These are phyloP conservation scores for Myotis vivesi DNA, from an alignment of 2,797 vertebrate species.

Conservation along the genomic window DNA sequence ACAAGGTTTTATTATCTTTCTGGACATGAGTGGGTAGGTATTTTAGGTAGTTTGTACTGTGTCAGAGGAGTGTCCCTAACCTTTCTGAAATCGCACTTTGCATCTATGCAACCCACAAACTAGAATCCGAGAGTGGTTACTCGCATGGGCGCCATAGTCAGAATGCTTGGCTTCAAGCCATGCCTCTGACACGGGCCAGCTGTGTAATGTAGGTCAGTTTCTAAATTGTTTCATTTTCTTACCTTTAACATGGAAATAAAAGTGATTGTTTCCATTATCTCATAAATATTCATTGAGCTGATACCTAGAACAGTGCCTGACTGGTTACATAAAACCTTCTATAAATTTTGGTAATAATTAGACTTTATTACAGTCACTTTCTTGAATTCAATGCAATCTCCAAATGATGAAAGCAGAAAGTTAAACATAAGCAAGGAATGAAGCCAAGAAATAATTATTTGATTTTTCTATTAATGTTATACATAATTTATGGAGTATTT, in stretches of 20 bases:
- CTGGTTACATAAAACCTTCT: not conserved
- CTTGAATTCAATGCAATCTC: not conserved
- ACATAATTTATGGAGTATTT: conserved; percentile 28
- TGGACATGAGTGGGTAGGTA: not conserved
- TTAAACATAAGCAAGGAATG: conserved; percentile 16
- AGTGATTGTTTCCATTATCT: not conserved
- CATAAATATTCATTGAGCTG: not conserved
- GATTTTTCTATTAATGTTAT: conserved; percentile 40
- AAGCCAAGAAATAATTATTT: conserved; percentile 36
- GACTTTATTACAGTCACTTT: not conserved
- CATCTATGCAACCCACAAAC: not conserved
- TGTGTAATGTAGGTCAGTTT: not conserved
- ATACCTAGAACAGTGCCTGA: not conserved
- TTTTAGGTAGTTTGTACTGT: not conserved
- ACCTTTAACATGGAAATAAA: conserved; percentile 49
- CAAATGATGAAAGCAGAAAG: not conserved
- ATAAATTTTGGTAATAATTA: conserved; percentile 35
- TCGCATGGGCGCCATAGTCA: not conserved
- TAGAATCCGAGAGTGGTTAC: not conserved
- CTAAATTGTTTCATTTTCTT: not conserved
- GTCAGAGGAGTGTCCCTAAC: not conserved
- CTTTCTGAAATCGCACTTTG: not conserved
- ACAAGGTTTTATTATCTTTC: not conserved
- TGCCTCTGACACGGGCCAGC: not conserved
- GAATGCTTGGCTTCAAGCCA: not conserved